Base-by-base conservation (phyloP, 2,797 vertebrate species). In the Jordanella pulchra region DNA sequence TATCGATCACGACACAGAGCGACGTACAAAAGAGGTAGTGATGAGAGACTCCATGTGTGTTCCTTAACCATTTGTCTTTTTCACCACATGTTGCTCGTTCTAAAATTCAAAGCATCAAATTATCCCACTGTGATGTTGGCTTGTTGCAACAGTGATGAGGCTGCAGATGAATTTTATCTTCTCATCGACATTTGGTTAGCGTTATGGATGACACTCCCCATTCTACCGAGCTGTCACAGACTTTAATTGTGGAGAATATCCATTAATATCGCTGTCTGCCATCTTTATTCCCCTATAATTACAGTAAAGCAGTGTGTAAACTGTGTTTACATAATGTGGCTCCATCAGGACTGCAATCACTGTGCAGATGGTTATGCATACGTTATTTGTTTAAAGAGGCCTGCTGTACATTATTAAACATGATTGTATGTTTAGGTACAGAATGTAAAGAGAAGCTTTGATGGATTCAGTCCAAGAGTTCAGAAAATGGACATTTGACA, bases 361-460 rank as follows among this genome's bases (percentile, higher is more conserved):
- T 27, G 67, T 65, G 72, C 89, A 92, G 87, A 90, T 91, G 89
- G 85, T 35, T 45, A 7, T 55, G n/a, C 78, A 89, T 89, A 84
- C 81, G 87, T 35, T 77, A 32, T 53, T 50, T 54, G 18, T 55
- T 81, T 45, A 65, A 72, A 73, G 51, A 71, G 48, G n/a, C 48
- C 65, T 56, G 53, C 65, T 79, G 73, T 63, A 11, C 47, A 32
- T n/a, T 77, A 72, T 75, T 28, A 75, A 70, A 75, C 75, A 56
- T 42, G 65, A 63, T 69, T 27, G 35, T 77, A 55, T 53, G 39
- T 7, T 61, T 50, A 50, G 48, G 72, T 9, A 3, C 14, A 39
- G 32, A 69, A 65, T 58, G 11, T 64, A 68, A n/a, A 68, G 58
- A 21, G 25, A 54, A 55, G 72, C 39, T 77, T 30, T 56, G 54